phyloP scores from a whole-genome alignment of 1,140 invertebrate genomes.

The Pristionchus pacificus region DNA sequence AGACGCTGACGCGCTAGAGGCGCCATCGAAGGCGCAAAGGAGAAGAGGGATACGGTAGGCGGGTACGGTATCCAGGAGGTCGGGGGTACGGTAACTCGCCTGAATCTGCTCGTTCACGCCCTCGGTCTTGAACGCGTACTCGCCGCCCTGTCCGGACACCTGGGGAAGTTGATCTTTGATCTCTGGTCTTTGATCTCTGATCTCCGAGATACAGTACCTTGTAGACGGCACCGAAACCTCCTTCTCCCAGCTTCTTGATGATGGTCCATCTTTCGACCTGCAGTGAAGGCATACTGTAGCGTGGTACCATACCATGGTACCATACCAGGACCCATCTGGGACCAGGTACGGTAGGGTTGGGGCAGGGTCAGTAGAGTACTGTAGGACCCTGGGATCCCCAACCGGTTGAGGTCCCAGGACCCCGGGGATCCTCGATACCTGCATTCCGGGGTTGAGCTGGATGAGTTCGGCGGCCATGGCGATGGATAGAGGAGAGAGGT shows the following conservation, averaged over 20 bases:
- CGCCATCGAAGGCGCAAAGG: not conserved
- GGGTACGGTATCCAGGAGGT: not conserved
- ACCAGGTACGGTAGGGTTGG: not conserved
- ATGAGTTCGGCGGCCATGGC: slow-evolving; percentile 20
- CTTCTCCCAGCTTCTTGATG: slow-evolving; percentile 35
- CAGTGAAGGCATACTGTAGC: not conserved
- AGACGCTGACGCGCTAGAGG: too few species aligned
- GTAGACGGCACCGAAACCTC: slow-evolving; percentile 36
- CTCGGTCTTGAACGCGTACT: slow-evolving; percentile 45
- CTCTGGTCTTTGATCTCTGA: too few species aligned
- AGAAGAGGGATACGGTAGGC: not conserved
- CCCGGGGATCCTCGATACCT: not conserved
- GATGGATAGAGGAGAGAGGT: not conserved
- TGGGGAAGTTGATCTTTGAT: slow-evolving; percentile 45
- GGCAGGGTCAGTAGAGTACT: not conserved
- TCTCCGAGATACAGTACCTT: slow-evolving; percentile 24
- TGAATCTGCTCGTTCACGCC: slow-evolving; percentile 46
- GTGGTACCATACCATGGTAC: not conserved
- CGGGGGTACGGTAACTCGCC: slow-evolving; percentile 39
- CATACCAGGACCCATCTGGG: too few species aligned
- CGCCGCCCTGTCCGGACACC: slow-evolving; percentile 35
- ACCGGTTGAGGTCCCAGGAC: too few species aligned
- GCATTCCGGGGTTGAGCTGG: slow-evolving; percentile 24
- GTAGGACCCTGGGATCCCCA: too few species aligned
- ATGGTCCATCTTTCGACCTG: slow-evolving; percentile 28